phyloP scores from a whole-genome alignment of 2,113 vertebrate genomes.

The Erythrocebus patas region DNA sequence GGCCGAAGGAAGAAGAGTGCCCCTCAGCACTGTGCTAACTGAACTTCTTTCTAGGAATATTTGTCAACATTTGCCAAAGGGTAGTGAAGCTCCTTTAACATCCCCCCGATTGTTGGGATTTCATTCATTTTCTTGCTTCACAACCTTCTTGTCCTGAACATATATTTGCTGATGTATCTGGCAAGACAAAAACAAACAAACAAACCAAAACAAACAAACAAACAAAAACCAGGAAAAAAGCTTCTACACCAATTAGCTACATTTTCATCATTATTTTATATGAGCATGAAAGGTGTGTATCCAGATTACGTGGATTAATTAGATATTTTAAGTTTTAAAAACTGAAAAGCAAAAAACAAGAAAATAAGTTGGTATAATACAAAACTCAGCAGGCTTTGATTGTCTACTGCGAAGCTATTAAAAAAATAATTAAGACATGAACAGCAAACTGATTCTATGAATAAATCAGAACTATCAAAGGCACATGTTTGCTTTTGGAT shows the following conservation, averaged over 20 bases:
- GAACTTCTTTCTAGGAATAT: background rate
- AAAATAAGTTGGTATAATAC: constrained; percentile 83
- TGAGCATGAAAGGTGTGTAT: constrained; percentile 72
- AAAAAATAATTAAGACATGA: constrained; percentile 84
- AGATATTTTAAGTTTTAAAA: constrained; percentile 79
- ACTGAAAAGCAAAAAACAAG: constrained; percentile 29
- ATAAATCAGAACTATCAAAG: constrained; percentile 83
- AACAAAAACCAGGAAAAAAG: background rate
- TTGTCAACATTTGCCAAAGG: background rate
- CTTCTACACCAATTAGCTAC: constrained; percentile 72
- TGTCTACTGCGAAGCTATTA: constrained; percentile 84
- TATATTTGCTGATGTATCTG: constrained; percentile 42
- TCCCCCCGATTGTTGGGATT: constrained; percentile 19
- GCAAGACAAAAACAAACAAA: background rate
- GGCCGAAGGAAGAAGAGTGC: background rate
- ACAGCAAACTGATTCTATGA: constrained; percentile 81
- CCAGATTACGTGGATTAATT: constrained; percentile 83
- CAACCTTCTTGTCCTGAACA: background rate
- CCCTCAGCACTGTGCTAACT: background rate
- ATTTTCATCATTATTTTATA: constrained; percentile 78
- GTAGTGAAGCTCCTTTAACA: background rate
- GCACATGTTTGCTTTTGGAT: constrained; percentile 84
- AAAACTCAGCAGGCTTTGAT: constrained; percentile 85
- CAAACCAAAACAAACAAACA: background rate
- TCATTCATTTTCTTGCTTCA: constrained; percentile 59